These are phyloP conservation scores for Ammodytes dubius DNA, from an alignment of 2,113 vertebrate species.

Conservation along the genomic window DNA sequence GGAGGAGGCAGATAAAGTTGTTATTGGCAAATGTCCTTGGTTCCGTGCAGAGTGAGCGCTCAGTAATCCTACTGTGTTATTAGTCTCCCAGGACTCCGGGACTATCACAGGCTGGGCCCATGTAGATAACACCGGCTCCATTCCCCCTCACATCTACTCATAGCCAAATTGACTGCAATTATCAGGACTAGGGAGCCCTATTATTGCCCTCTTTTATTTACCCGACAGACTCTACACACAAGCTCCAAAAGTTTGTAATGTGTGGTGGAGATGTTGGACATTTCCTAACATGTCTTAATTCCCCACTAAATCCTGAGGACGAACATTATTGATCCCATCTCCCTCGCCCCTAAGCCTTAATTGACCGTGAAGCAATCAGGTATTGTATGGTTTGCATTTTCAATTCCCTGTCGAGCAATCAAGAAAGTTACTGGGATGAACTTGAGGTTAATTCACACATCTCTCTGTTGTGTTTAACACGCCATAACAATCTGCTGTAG, in stretches of 20 bases:
- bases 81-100: slow-evolving; percentile 90
- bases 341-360: slow-evolving; percentile 65
- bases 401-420: slow-evolving; percentile 48
- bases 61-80: slow-evolving; percentile 91
- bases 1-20: slow-evolving; percentile 95
- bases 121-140: slow-evolving; percentile 89
- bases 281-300: slow-evolving; percentile 68
- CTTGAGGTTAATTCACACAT: slow-evolving; percentile 24
- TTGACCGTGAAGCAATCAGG: slow-evolving; percentile 69
- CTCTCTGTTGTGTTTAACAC: not conserved
- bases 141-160: slow-evolving; percentile 87
- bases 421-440: slow-evolving; percentile 51
- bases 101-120: slow-evolving; percentile 91
- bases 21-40: slow-evolving; percentile 92
- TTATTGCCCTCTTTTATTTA: slow-evolving; percentile 83
- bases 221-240: slow-evolving; percentile 54
- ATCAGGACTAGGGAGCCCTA: slow-evolving; percentile 82
- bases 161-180: slow-evolving; percentile 86
- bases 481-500: not conserved
- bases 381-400: slow-evolving; percentile 70
- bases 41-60: slow-evolving; percentile 83
- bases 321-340: slow-evolving; percentile 66
- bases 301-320: slow-evolving; percentile 62
- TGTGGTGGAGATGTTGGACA: slow-evolving; percentile 56
- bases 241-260: slow-evolving; percentile 66